Conservation (phyloP, 2,888 invertebrate species). For the Agriopis marginaria region DNA sequence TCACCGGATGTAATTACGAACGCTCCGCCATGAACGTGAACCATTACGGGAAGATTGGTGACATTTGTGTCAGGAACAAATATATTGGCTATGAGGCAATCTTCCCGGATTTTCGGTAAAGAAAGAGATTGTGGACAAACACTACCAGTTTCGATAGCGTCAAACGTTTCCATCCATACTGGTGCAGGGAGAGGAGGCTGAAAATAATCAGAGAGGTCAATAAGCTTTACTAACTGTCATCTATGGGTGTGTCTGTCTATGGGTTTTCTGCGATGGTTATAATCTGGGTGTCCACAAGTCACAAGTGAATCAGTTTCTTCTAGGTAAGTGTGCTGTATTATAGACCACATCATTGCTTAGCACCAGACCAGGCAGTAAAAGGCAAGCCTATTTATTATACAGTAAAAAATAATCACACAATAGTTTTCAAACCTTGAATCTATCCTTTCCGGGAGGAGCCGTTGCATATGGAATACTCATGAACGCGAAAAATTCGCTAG, state of each 20-base stretch:
- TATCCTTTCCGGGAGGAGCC: constrained; percentile 21
- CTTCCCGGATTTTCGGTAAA: constrained; percentile 25
- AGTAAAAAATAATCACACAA: not conserved
- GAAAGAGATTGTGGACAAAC: constrained; percentile 24
- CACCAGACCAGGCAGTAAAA: no score
- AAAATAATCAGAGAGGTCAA: constrained; percentile 9
- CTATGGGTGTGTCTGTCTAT: not conserved
- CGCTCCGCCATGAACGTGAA: constrained; percentile 45
- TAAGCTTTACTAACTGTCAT: not conserved
- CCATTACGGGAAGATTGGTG: constrained; percentile 43
- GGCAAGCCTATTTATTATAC: no score
- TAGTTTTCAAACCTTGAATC: constrained; percentile 23
- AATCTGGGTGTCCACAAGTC: no score
- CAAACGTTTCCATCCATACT: constrained; percentile 27
- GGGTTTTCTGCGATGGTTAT: not conserved
- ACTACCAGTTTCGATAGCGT: constrained; percentile 15
- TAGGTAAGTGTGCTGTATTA: no score
- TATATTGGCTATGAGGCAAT: constrained; percentile 38
- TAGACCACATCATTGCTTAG: no score
- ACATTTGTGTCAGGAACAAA: constrained; percentile 41
- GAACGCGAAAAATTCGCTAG: constrained; percentile 11
- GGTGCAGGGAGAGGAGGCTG: constrained; percentile 35
- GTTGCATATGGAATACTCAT: constrained; percentile 30
- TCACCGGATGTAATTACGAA: constrained; percentile 32
- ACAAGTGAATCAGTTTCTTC: no score